Evolutionary conservation across 92 coral and sea anemone species (phyloP), one percentile per base, ranked within the genome.

Genomic region (Virgularia gustaviana): DNA sequence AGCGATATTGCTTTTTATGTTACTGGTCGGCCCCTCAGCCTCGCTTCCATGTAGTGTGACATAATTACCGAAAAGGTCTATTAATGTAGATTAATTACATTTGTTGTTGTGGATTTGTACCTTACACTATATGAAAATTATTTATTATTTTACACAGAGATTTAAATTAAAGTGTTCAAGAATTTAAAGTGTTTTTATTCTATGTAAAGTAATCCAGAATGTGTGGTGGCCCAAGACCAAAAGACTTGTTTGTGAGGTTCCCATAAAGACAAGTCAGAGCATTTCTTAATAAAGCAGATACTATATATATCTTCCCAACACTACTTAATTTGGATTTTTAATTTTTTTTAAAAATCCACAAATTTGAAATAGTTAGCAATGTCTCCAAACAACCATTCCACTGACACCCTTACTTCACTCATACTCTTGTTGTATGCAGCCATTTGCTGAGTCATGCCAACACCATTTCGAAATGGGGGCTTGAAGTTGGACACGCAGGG

Each of bases 311-410:
- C 64, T 74, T 73, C 36, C 81, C 81, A 55, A 64, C 49, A 63
- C 64, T 63, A 43, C 83, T 15, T 39, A 36, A 78, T 20, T 7
- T 70, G 54, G 43, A 39, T 56, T 16, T 78, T 78, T 20, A 65
- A 42, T 39, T 67, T 66, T 57, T 74, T 59, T 63, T 55, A 49
- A 45, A 78, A 71, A 62, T 71, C 79, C 57, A 71, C 47, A 52
- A 80, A 61, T n/a, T 71, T 73, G 42, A 80, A 80, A 42, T 47
- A 72, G 57, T 57, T 45, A 6, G 47, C 51, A 24, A 80, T 11
- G 16, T 72, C 85, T 54, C 85, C 75, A 73, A 80, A 79, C 63
- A 79, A 71, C 83, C 59, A 81, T 51, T 67, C 76, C 37, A 75
- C 73, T 44, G 78, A 81, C 34, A 58, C 49, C 19, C 86, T 54